A percentile compares a stretch with the other conserved stretches of the same genome.
Evolutionary conservation across 2,797 vertebrate species (phyloP).

Genomic region (Alca torda): DNA sequence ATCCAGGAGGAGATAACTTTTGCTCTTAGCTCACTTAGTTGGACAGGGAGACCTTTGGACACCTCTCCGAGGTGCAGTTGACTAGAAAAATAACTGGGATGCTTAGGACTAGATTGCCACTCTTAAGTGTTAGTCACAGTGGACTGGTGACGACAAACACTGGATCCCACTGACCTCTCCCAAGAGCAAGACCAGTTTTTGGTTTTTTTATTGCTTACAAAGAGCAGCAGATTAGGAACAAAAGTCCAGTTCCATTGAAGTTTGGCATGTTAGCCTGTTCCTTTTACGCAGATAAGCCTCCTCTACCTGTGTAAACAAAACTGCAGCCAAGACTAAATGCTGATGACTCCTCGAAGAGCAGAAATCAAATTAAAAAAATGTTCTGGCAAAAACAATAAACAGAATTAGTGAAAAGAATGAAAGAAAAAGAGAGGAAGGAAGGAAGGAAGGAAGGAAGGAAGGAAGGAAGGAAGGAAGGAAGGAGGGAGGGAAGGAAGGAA

Average conservation of each 20-base stretch:
- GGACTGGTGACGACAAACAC: neutral
- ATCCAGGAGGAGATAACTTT: neutral
- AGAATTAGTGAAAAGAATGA: neutral
- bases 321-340: neutral
- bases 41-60: neutral
- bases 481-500: neutral
- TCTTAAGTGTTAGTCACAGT: neutral
- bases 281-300: neutral
- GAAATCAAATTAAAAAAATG: neutral
- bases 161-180: neutral
- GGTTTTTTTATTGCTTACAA: neutral
- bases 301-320: neutral
- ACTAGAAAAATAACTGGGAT: neutral
- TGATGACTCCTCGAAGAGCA: neutral
- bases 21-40: neutral
- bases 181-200: neutral
- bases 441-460: too few species aligned
- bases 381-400: neutral
- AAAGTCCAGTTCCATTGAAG: neutral
- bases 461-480: neutral
- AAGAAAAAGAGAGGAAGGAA: neutral
- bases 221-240: neutral
- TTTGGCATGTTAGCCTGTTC: neutral
- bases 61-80: neutral
- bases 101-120: neutral